These are phyloP conservation scores for Ophion ellenae DNA, from an alignment of 2,888 invertebrate genomes.

Conservation along the genomic window DNA sequence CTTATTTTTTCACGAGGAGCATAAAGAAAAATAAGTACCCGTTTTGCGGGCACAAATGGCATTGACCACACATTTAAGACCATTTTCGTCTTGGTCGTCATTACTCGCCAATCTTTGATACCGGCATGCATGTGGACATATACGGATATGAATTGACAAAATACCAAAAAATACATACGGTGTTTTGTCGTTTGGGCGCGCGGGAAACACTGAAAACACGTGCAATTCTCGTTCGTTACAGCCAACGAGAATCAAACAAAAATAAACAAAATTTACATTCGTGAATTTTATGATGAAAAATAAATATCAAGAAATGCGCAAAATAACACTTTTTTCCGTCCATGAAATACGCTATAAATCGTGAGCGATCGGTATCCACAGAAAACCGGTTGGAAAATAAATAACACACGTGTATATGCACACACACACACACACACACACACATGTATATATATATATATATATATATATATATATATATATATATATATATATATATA, in stretches of 20 bases:
- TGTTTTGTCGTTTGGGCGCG: background rate
- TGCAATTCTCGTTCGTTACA: constrained; percentile 3
- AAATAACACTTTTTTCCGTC: constrained; percentile 12
- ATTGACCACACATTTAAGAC: constrained; percentile 30
- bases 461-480: background rate
- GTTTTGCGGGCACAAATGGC: constrained; percentile 44
- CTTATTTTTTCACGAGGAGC: background rate
- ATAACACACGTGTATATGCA: background rate
- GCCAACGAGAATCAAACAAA: background rate
- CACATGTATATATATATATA: too few species aligned
- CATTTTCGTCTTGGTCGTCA: constrained; percentile 25
- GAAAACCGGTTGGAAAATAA: constrained; percentile 31
- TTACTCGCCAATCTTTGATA: constrained; percentile 10
- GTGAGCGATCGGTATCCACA: constrained; percentile 5
- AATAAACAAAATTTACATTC: constrained; percentile 30
- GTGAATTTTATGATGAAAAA: constrained; percentile 22
- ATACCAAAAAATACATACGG: too few species aligned
- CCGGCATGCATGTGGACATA: background rate
- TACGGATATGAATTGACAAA: too few species aligned
- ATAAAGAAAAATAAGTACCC: constrained; percentile 22
- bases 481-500: too few species aligned
- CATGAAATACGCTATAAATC: constrained; percentile 17
- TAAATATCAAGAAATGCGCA: background rate
- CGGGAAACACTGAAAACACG: background rate
- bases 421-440: too few species aligned